Base-by-base conservation (phyloP, 1,140 invertebrate genomes). In the Sitodiplosis mosellana region DNA sequence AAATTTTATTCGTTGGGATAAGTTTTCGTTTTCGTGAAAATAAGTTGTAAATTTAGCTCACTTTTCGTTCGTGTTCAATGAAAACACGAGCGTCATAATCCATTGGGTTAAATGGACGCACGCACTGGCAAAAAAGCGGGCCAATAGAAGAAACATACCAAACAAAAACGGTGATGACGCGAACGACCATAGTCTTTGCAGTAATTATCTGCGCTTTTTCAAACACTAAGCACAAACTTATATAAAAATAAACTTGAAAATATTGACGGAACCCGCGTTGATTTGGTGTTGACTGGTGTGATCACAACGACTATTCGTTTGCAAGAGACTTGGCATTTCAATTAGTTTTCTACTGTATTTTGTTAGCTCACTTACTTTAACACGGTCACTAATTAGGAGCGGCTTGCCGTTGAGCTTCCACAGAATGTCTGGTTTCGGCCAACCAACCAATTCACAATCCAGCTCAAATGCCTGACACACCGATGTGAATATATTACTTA, bases 361-460 rank as follows among this genome's bases (percentile, higher is more conserved):
- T 27, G 27, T 27, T 27, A 5, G 27, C 10, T 72, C 19, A 68
- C 52, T 51, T 68, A 64, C 52, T 57, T 59, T 22, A 76, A 70
- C 14, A 6, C 17, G 12, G 14, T 38, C 36, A 14, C 36, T 38
- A 5, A 17, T n/a, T 43, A 70, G 69, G 40, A 81, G 59, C 37
- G 69, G 66, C 56, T 75, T 74, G 43, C 74, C 78, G 57, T 83
- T 77, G 49, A 81, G 79, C 48, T 71, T 69, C 84, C 83, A 87
- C 51, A 58, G 63, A 42, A 72, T 50, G 2, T 62, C 56, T 6
- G 85, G 83, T 27, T 80, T 60, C n/a, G 84, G 84, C 64, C 81
- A 77, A 18, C 81, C 81, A 51, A 69, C 72, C 4, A 87, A 76
- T 41, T 70, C 71, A 55, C 84, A 87, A 52, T 82, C 75, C 52